Evolutionary conservation across 2,797 vertebrate genomes (phyloP).

Genomic region (Coccyzus lansbergi): DNA sequence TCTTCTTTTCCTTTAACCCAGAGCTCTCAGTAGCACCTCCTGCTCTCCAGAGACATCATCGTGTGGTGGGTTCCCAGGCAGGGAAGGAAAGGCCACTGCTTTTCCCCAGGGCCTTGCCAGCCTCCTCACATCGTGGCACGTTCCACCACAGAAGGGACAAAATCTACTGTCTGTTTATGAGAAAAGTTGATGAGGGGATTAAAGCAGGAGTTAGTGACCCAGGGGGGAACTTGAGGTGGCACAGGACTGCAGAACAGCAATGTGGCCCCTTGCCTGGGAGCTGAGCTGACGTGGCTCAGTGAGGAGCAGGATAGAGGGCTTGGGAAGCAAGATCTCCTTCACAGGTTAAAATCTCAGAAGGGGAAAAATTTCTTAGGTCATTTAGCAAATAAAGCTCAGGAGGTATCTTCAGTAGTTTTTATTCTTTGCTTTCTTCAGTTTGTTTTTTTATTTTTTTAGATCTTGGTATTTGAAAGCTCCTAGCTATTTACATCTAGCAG

Average conservation of each 20-base stretch:
- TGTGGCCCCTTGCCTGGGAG: not conserved
- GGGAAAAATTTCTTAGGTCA: not conserved
- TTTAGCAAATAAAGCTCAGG: not conserved
- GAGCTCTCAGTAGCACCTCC: not conserved
- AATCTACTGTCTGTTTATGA: not conserved
- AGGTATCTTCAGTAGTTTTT: not conserved
- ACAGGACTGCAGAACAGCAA: fast-evolving
- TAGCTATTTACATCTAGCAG: not conserved
- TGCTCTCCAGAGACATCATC: fast-evolving
- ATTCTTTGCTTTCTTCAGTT: not conserved
- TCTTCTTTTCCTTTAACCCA: not conserved
- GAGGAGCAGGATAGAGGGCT: not conserved
- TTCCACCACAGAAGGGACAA: not conserved
- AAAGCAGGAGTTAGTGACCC: not conserved
- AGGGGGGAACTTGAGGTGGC: not conserved
- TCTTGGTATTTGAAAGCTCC: not conserved
- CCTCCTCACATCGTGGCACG: fast-evolving
- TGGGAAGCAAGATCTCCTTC: not conserved
- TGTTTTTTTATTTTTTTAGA: not conserved
- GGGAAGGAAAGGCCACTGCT: fast-evolving
- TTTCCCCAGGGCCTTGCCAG: no score
- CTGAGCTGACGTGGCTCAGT: not conserved
- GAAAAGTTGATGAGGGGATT: fast-evolving
- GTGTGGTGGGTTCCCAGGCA: not conserved
- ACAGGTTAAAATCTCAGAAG: not conserved